Conservation (phyloP, 1,140 invertebrate genomes). For the Euura saliciscinereae region DNA sequence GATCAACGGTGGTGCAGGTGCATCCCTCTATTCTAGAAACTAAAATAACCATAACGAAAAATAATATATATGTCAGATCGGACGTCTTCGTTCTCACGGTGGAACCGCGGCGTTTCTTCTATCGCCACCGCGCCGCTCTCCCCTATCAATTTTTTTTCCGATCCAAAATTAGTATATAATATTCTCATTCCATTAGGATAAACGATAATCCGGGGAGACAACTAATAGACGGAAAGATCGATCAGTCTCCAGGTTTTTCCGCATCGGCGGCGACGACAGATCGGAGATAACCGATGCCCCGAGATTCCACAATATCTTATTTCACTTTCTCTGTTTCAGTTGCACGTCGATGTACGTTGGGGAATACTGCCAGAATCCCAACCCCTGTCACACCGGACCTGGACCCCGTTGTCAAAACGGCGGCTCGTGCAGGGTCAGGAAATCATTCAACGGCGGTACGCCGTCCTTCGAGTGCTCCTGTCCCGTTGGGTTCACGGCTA, state of each 20-base stretch:
- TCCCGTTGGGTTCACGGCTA: conserved; percentile 89
- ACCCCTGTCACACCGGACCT: conserved; percentile 88
- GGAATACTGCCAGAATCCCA: conserved; percentile 91
- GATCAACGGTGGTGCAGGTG: no score
- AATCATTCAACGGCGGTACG: conserved; percentile 66
- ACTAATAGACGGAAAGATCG: background rate
- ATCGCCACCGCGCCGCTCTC: no score
- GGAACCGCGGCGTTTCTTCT: background rate
- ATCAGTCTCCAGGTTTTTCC: background rate
- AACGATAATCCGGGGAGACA: background rate
- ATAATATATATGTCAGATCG: background rate
- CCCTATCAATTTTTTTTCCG: background rate
- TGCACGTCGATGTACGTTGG: conserved; percentile 90
- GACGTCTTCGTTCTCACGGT: background rate
- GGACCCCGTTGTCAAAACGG: conserved; percentile 88
- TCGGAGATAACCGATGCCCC: no score
- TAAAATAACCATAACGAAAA: no score
- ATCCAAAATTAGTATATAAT: no score
- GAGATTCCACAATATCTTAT: no score
- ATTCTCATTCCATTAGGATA: no score
- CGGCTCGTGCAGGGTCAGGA: conserved; percentile 83
- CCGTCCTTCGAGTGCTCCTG: conserved; percentile 87
- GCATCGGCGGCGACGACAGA: no score
- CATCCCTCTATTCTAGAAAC: no score
- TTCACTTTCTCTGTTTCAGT: conserved; percentile 69